Evolutionary conservation across 1,140 invertebrate genomes (phyloP).

Genomic region (Papilio dardanus): DNA sequence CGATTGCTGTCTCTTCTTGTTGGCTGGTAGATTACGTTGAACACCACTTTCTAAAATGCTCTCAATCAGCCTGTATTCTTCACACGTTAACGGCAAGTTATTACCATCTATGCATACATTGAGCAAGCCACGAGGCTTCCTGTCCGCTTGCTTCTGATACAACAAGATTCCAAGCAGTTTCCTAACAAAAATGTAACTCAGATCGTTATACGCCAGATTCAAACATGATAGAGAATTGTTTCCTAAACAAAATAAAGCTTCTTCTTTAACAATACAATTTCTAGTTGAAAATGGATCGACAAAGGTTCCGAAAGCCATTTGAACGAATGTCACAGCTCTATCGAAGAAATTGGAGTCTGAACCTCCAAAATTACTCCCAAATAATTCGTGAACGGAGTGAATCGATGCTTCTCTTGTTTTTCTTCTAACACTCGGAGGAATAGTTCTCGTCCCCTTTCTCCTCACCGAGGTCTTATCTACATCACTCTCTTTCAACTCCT

Average conservation of each 20-base stretch:
- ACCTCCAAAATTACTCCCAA: slow-evolving; percentile 47
- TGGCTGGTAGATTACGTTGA: slow-evolving; percentile 19
- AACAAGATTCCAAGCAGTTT: slow-evolving; percentile 53
- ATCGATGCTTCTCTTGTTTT: slow-evolving; percentile 50
- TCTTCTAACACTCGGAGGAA: slow-evolving; percentile 37
- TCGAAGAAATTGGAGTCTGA: slow-evolving; percentile 43
- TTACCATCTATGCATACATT: slow-evolving; percentile 66
- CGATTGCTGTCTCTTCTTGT: slow-evolving; percentile 37
- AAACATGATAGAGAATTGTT: slow-evolving; percentile 60
- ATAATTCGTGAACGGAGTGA: slow-evolving; percentile 45
- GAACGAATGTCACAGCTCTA: slow-evolving; percentile 53
- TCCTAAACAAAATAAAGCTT: slow-evolving; percentile 52
- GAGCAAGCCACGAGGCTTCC: slow-evolving; percentile 57
- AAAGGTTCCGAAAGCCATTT: slow-evolving; percentile 52
- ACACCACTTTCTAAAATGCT: slow-evolving; percentile 51
- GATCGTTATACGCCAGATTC: slow-evolving; percentile 64
- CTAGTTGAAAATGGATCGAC: slow-evolving; percentile 53
- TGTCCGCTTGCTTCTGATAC: slow-evolving; percentile 52
- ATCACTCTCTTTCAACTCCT: slow-evolving; percentile 50
- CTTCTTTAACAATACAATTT: slow-evolving; percentile 49
- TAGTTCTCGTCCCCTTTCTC: slow-evolving; percentile 46
- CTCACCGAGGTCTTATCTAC: slow-evolving; percentile 45
- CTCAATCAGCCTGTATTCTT: slow-evolving; percentile 54
- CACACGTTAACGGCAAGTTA: slow-evolving; percentile 52
- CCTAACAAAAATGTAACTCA: slow-evolving; percentile 54